A percentile compares a stretch with the other conserved stretches of the same genome.
Conservation (phyloP, 2,113 vertebrate species). For the Sciurus niger region DNA sequence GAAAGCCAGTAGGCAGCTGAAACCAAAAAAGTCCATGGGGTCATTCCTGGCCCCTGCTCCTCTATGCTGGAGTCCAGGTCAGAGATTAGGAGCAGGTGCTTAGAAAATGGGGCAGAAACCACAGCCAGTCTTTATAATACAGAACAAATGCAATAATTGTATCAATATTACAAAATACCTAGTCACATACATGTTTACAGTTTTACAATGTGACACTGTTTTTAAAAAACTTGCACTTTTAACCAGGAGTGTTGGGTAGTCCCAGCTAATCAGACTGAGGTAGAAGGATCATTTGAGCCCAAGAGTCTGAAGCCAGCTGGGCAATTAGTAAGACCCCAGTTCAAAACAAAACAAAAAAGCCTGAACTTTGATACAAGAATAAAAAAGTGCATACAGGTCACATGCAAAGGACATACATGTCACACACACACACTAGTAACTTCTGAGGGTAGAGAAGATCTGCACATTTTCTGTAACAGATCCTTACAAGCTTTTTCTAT, state of each 20-base stretch:
- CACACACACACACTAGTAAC: accelerated
- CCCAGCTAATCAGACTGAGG: background rate
- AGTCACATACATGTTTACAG: background rate
- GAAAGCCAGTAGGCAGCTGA: background rate
- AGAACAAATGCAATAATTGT: background rate
- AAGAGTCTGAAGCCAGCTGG: background rate
- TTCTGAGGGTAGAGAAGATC: background rate
- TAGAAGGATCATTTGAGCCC: background rate
- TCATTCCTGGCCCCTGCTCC: background rate
- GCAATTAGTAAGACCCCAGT: background rate
- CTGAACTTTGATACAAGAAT: background rate
- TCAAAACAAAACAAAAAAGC: background rate
- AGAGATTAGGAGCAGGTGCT: background rate
- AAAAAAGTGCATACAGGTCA: background rate
- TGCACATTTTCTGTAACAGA: background rate
- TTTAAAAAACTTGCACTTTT: background rate
- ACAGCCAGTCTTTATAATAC: background rate
- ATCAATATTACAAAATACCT: background rate
- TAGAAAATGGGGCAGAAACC: background rate
- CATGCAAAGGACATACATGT: background rate
- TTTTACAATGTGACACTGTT: background rate
- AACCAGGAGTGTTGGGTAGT: background rate
- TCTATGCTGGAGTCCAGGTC: background rate
- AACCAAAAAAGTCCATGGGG: background rate
- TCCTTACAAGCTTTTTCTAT: background rate